Evolutionary conservation across 2,797 vertebrate genomes (phyloP), one percentile per base, ranked within the genome.

Genomic region (Takifugu ocellatus): DNA sequence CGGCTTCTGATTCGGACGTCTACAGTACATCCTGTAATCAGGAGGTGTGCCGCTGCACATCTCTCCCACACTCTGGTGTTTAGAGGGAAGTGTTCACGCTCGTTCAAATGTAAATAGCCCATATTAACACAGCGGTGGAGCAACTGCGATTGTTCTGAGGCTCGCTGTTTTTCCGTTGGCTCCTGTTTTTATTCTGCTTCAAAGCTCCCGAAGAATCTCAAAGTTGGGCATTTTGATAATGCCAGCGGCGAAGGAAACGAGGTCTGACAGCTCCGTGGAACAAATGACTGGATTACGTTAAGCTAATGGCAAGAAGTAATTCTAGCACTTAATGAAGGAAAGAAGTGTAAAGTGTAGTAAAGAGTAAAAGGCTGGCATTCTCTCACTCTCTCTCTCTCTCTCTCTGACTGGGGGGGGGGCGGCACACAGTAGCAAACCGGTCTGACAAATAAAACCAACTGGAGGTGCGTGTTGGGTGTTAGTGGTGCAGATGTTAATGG

Each of bases 251-350:
- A 81, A 61, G 84, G 87, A 91, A 90, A 90, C 84, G 58, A 84
- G 78, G 74, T 88, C 85, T 92, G 88, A 87, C 90, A 91, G 90
- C 76, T 89, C 81, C 69, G 84, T 63, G 86, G 84, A 91, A 87
- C 86, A 88, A 90, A 91, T 91, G 84, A 91, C 85, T 85, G 85
- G 85, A 92, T 92, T 91, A 91, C 86, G 83, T 84, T 90, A 84
- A 88, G 79, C 83, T 73, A 86, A 82, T 89, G 90, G 88, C 89
- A 91, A 85, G 82, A 82, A 88, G 86, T 88, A 85, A 89, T 87
- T 91, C 85, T 89, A 87, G 90, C 90, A 92, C 91, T 90, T 91
- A 91, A 92, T 92, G 89, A 91, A 89, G 85, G 74, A 85, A 82
- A 70, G 79, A 46, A 46, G 17, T n/a, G n/a, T 4, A 66, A 74